phyloP scores from a whole-genome alignment of 2,888 invertebrate genomes.

The Steromphala cineraria region DNA sequence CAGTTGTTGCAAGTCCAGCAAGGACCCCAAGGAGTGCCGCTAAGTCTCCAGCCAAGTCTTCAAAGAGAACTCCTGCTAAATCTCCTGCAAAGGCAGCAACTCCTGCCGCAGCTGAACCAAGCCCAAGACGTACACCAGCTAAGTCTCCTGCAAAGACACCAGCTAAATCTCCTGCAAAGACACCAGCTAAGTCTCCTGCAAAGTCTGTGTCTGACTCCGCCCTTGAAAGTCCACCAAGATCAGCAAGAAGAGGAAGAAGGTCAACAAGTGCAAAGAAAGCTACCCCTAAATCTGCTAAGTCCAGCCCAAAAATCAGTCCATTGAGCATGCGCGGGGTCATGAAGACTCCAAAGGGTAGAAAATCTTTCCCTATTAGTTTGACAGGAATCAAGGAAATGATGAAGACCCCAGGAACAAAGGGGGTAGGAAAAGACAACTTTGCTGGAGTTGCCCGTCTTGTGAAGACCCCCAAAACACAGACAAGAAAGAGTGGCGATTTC shows the following conservation, averaged over 20 bases:
- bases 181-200: not conserved
- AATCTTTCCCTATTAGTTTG: constrained; percentile 40
- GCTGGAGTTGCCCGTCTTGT: constrained; percentile 23
- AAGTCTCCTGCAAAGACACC: not conserved
- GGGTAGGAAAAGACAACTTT: constrained; percentile 28
- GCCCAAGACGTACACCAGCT: constrained; percentile 7
- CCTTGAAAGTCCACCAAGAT: constrained; percentile 4
- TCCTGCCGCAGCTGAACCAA: not conserved
- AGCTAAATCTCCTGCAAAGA: not conserved
- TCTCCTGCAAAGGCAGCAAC: constrained; percentile 20
- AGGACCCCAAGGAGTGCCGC: not conserved
- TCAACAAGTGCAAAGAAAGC: constrained; percentile 17
- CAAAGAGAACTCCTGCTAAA: not conserved
- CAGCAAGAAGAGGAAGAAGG: constrained; percentile 11
- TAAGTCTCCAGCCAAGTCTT: not conserved
- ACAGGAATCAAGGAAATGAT: constrained; percentile 52
- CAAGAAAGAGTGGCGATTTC: constrained; percentile 30
- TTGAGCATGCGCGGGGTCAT: not conserved
- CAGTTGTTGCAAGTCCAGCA: not conserved
- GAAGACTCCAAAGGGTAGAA: constrained; percentile 1
- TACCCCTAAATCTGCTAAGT: constrained; percentile 11
- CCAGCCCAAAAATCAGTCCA: constrained; percentile 23
- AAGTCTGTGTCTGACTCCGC: not conserved
- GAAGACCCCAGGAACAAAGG: constrained; percentile 43
- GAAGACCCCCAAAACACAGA: constrained; percentile 39